Percentiles rank a stretch among this genome's conserved stretches.
Conservation (phyloP, 2,113 vertebrate genomes). For the Heloderma charlesbogerti region DNA sequence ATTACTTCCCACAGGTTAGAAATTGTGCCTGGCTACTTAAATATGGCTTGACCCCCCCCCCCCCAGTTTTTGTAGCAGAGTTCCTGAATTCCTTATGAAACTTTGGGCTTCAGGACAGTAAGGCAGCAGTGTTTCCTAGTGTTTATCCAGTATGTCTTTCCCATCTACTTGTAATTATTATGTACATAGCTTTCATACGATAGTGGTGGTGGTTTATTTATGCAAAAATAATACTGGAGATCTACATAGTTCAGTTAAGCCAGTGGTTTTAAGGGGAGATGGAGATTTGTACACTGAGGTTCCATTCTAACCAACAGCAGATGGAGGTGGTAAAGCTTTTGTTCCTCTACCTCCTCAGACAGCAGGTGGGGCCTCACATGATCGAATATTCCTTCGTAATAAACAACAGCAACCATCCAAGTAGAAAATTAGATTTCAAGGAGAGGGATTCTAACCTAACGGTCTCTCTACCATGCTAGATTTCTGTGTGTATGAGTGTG, state of each 20-base stretch:
- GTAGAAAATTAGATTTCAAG: neutral
- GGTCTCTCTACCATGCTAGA: neutral
- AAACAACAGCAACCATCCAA: neutral
- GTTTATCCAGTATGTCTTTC: neutral
- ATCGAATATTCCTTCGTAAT: neutral
- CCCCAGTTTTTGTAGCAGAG: neutral
- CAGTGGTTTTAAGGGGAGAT: neutral
- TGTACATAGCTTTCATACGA: neutral
- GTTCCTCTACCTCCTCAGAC: neutral
- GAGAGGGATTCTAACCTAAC: neutral
- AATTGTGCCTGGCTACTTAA: constrained; percentile 20
- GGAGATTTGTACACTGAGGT: neutral
- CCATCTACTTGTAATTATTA: neutral
- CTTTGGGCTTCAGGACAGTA: neutral
- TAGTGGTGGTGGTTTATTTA: neutral
- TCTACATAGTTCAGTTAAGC: neutral
- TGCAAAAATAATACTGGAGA: neutral
- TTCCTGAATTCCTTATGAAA: neutral
- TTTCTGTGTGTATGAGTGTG: neutral
- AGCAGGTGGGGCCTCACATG: neutral
- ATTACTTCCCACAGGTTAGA: constrained; percentile 84
- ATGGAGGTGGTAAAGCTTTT: neutral
- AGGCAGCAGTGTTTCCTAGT: neutral
- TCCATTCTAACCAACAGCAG: neutral
- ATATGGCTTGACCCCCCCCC: neutral